These are phyloP conservation scores for Ptiloglossa arizonensis DNA, from an alignment of 1,140 invertebrate genomes.

Conservation along the genomic window DNA sequence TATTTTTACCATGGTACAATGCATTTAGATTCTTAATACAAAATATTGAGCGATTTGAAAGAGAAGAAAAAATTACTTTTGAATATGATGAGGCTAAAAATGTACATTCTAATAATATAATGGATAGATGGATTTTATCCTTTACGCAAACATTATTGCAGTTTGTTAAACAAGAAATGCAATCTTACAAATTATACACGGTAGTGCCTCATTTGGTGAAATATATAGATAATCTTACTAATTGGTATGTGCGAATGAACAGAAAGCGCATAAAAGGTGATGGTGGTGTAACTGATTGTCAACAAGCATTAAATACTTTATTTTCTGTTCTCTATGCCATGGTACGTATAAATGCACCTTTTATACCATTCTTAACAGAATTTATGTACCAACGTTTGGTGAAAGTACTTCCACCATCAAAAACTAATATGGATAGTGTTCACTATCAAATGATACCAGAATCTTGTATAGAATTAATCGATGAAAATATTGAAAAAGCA, in stretches of 20 bases:
- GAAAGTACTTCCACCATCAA: slow-evolving; percentile 78
- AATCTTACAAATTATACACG: slow-evolving; percentile 95
- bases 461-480: slow-evolving; percentile 88
- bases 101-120: slow-evolving; percentile 88
- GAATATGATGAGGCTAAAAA: slow-evolving; percentile 84
- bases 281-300: slow-evolving; percentile 88
- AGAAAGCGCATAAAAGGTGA: slow-evolving; percentile 96
- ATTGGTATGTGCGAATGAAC: slow-evolving; percentile 99
- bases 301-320: slow-evolving; percentile 92
- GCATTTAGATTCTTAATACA: slow-evolving; percentile 98
- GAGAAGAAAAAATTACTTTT: slow-evolving; percentile 86
- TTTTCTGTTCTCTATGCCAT: slow-evolving; percentile 95
- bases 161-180: slow-evolving; percentile 97
- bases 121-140: slow-evolving; percentile 99
- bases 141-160: slow-evolving; percentile 96
- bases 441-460: slow-evolving; percentile 95
- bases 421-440: slow-evolving; percentile 86
- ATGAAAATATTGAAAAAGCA: slow-evolving; percentile 93
- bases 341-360: slow-evolving; percentile 96
- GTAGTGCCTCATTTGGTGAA: slow-evolving; percentile 96
- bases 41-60: slow-evolving; percentile 92
- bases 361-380: slow-evolving; percentile 98
- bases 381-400: slow-evolving; percentile 96
- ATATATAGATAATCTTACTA: slow-evolving; percentile 98
- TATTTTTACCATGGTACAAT: slow-evolving; percentile 99